Conservation (phyloP, 2,797 vertebrate species). For the Cirrhinus molitorella region DNA sequence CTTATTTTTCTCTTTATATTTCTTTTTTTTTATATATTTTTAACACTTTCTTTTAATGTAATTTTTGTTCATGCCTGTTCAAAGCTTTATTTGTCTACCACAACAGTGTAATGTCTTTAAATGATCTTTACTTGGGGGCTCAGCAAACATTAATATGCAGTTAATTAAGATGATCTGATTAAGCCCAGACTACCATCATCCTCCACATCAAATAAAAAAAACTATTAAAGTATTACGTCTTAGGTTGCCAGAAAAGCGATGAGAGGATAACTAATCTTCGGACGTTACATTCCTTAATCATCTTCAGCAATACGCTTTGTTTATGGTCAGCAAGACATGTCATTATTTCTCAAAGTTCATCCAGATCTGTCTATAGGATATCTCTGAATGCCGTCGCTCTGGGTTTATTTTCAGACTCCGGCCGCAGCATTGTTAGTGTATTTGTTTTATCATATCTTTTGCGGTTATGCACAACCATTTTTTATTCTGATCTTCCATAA, state of each 20-base stretch:
- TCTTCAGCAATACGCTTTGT: conserved; percentile 1
- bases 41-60: not conserved
- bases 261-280: conserved; percentile 5
- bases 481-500: conserved; percentile 68
- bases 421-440: conserved; percentile 43
- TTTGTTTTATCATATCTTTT: conserved; percentile 60
- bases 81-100: not conserved
- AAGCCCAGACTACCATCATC: not conserved
- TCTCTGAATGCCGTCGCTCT: not conserved
- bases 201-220: not conserved
- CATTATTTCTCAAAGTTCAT: conserved; percentile 21
- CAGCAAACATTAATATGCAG: not conserved
- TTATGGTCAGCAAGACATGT: conserved; percentile 8
- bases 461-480: conserved; percentile 58
- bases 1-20: not conserved
- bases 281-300: not conserved
- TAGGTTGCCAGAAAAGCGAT: not conserved
- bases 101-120: not conserved
- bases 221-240: not conserved
- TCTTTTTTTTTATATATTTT: not conserved
- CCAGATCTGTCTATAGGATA: conserved; percentile 9
- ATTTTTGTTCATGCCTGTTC: not conserved
- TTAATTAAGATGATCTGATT: conserved; percentile 16
- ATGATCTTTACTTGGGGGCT: not conserved
- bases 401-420: conserved; percentile 30